A percentile compares a stretch with the other conserved stretches of the same genome.
phyloP scores from a whole-genome alignment of 2,888 invertebrate genomes.

The Caenorhabditis sulstoni region DNA sequence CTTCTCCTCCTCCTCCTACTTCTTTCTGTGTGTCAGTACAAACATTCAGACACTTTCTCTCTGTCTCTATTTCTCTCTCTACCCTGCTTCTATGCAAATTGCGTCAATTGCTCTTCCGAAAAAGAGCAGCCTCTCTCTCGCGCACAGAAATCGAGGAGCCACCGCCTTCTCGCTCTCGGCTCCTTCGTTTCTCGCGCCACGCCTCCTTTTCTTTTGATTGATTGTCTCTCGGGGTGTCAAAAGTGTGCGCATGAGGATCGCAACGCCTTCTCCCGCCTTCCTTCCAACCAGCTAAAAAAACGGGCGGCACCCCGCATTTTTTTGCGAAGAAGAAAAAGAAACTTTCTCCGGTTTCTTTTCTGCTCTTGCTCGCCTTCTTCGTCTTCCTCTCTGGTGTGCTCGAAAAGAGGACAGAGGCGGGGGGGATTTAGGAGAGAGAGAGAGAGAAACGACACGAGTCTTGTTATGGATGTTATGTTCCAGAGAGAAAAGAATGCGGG shows the following conservation, averaged over 20 bases:
- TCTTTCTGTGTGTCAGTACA: too few species aligned
- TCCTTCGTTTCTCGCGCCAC: slow-evolving; percentile 4
- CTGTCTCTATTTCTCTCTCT: slow-evolving; percentile 20
- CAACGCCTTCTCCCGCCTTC: neutral
- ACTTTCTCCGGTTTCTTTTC: neutral
- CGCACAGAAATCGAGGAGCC: slow-evolving; percentile 3
- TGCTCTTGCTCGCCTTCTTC: neutral
- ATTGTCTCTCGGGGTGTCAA: slow-evolving; percentile 57
- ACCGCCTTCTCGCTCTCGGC: too few species aligned
- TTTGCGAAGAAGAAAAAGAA: too few species aligned
- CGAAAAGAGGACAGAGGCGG: too few species aligned
- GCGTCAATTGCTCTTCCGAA: slow-evolving; percentile 28
- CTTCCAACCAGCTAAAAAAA: too few species aligned
- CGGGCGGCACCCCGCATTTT: too few species aligned
- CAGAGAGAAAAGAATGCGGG: neutral
- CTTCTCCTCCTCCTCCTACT: too few species aligned
- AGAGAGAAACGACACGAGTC: neutral
- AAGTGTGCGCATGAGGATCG: neutral
- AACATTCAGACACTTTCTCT: too few species aligned
- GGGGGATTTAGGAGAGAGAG: slow-evolving; percentile 19
- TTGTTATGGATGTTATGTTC: slow-evolving; percentile 28
- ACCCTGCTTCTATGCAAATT: slow-evolving; percentile 46
- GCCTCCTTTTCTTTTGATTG: slow-evolving; percentile 55
- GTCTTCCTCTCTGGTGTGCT: too few species aligned
- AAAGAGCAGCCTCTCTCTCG: neutral